Percentiles rank a stretch among this genome's conserved stretches.
phyloP scores from a whole-genome alignment of 2,797 vertebrate species.

The Helicolenus hilgendorfi region DNA sequence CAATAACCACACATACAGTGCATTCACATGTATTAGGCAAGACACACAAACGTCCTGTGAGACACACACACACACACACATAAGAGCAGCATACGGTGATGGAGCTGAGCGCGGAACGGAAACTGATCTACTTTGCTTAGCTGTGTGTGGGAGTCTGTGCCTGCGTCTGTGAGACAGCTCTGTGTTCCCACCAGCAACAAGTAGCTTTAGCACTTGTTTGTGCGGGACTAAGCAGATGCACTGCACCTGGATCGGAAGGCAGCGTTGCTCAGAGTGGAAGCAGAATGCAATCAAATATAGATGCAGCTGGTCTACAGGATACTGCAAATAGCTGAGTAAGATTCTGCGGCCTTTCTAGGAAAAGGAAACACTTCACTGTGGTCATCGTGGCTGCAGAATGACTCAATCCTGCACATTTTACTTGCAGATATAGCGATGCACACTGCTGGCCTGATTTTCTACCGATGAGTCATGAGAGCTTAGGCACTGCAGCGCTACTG shows the following conservation, averaged over 20 bases:
- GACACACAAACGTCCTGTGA: neutral
- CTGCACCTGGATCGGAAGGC: conserved; percentile 29
- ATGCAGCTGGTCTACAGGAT: conserved; percentile 8
- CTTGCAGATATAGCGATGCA: conserved; percentile 36
- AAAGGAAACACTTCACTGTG: conserved; percentile 35
- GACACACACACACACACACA: conserved; percentile 1
- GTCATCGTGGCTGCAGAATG: conserved; percentile 38
- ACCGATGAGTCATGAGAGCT: conserved; percentile 70
- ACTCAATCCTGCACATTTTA: conserved; percentile 46
- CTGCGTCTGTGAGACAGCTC: neutral
- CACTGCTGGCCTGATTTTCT: conserved; percentile 30
- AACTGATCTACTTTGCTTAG: conserved; percentile 20
- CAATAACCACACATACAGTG: conserved; percentile 77
- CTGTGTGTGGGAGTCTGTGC: neutral
- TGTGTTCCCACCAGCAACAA: conserved; percentile 44
- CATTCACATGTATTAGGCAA: conserved; percentile 4
- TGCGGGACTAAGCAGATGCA: conserved; percentile 36
- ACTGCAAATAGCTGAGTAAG: conserved; percentile 31
- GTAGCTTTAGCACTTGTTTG: conserved; percentile 16
- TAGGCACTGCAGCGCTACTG: conserved; percentile 43
- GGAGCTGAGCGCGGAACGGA: conserved; percentile 18
- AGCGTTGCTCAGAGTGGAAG: neutral
- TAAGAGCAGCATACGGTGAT: neutral
- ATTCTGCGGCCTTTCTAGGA: conserved; percentile 46
- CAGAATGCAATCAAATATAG: conserved; percentile 39